A percentile compares a stretch with the other conserved stretches of the same genome.
Evolutionary conservation across 1,140 invertebrate species (phyloP).

Genomic region (Portunus trituberculatus): DNA sequence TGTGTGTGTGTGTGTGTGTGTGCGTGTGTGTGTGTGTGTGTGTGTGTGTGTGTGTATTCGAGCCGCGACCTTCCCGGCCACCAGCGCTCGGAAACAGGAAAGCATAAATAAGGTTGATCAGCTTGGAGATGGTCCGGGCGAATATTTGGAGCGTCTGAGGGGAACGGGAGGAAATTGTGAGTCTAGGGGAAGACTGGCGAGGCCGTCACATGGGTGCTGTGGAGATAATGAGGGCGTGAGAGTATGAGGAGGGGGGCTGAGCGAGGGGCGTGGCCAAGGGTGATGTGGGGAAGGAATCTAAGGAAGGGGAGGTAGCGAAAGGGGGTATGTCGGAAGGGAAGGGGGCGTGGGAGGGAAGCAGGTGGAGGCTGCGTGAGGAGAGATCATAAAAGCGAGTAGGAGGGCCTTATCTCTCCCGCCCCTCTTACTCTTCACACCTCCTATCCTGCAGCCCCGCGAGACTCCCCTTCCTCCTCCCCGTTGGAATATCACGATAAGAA

Average conservation of each 20-base stretch:
- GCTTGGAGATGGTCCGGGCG: background rate
- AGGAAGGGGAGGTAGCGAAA: background rate
- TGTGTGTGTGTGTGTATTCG: too few relatives aligned
- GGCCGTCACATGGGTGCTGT: background rate
- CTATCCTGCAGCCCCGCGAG: slow-evolving; percentile 2
- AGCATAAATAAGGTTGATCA: background rate
- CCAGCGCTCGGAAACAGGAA: background rate
- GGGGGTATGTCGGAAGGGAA: background rate
- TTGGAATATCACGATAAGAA: too few relatives aligned
- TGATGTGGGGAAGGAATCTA: background rate
- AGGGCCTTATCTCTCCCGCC: slow-evolving; percentile 51
- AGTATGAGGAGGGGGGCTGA: background rate
- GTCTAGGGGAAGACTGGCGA: background rate
- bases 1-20: too few relatives aligned
- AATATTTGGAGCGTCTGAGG: background rate
- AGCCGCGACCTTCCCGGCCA: too few relatives aligned
- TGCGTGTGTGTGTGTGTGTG: too few relatives aligned
- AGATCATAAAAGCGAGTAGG: slow-evolving; percentile 58
- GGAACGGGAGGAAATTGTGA: background rate
- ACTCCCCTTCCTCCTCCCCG: background rate
- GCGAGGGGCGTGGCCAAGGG: slow-evolving; percentile 11
- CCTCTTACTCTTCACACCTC: slow-evolving; percentile 29
- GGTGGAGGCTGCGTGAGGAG: slow-evolving; percentile 67
- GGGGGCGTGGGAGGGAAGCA: slow-evolving; percentile 66
- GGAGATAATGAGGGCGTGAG: slow-evolving; percentile 1